Percentiles rank a stretch among this genome's conserved stretches.
These are phyloP conservation scores for Crocidura indochinensis DNA, from an alignment of 2,797 vertebrate genomes.

Conservation along the genomic window DNA sequence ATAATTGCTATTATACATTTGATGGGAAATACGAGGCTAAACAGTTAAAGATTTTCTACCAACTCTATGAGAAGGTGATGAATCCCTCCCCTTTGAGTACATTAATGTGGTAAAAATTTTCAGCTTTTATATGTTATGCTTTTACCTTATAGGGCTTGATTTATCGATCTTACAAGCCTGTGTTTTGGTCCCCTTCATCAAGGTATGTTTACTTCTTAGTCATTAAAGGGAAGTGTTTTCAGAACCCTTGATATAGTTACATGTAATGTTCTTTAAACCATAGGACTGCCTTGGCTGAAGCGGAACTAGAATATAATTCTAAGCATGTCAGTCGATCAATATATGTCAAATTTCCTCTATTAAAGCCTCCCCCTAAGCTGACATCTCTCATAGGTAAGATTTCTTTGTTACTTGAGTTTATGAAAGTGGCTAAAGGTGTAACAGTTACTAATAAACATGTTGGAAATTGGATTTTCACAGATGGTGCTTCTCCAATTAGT, in stretches of 20 bases:
- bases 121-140: slow-evolving; percentile 47
- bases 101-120: not conserved
- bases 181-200: slow-evolving; percentile 98
- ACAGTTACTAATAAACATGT: slow-evolving; percentile 47
- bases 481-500: slow-evolving; percentile 88
- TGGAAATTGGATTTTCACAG: slow-evolving; percentile 85
- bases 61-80: slow-evolving; percentile 96
- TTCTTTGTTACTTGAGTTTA: not conserved
- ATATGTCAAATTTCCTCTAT: slow-evolving; percentile 94
- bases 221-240: slow-evolving; percentile 5
- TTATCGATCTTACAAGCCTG: slow-evolving; percentile 97
- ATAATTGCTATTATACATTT: slow-evolving; percentile 95
- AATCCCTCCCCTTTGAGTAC: not conserved
- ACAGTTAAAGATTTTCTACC: slow-evolving; percentile 95
- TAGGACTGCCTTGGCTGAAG: slow-evolving; percentile 97
- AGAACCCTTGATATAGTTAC: slow-evolving; percentile 11
- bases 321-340: slow-evolving; percentile 95
- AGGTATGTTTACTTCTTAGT: slow-evolving; percentile 90
- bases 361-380: slow-evolving; percentile 91
- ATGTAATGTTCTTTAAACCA: slow-evolving; percentile 42
- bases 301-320: slow-evolving; percentile 96
- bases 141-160: slow-evolving; percentile 93
- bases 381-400: slow-evolving; percentile 90
- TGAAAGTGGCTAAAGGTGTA: not conserved
- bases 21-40: slow-evolving; percentile 95